A percentile compares a stretch with the other conserved stretches of the same genome.
These are phyloP conservation scores for Limnodromus scolopaceus DNA, from an alignment of 2,797 vertebrate species.

Conservation along the genomic window DNA sequence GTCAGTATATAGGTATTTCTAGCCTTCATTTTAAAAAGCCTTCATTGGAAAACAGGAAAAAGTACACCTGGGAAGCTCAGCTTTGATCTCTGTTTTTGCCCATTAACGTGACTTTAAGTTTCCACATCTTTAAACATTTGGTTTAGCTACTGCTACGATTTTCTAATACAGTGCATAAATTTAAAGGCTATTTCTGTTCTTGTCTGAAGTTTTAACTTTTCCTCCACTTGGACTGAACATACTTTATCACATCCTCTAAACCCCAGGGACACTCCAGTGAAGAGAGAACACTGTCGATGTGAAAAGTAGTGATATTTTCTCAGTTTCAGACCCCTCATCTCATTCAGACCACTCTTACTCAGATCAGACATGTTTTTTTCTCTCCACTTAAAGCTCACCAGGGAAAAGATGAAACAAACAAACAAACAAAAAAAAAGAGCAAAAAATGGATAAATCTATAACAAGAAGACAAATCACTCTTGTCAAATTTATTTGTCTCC, in stretches of 20 bases:
- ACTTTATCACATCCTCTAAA: background rate
- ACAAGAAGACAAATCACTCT: constrained; percentile 17
- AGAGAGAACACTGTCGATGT: background rate
- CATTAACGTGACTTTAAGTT: background rate
- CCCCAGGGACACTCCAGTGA: background rate
- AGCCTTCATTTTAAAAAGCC: background rate
- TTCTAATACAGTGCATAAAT: background rate
- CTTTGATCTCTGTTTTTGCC: background rate
- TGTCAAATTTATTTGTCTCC: constrained; percentile 36
- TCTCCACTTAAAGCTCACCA: background rate
- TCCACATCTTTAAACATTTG: background rate
- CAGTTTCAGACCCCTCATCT: background rate
- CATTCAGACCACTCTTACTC: background rate
- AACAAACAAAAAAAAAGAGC: background rate
- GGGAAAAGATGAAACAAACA: background rate
- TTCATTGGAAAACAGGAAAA: background rate
- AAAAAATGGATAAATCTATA: background rate
- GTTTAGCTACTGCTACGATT: background rate
- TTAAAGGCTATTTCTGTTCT: background rate
- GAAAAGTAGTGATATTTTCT: background rate
- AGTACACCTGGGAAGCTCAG: background rate
- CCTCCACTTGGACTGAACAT: background rate
- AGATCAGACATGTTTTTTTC: background rate
- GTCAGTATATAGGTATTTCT: background rate
- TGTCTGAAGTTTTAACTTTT: background rate